These are phyloP conservation scores for Conus betulinus DNA, from an alignment of 1,140 invertebrate species.

Conservation along the genomic window DNA sequence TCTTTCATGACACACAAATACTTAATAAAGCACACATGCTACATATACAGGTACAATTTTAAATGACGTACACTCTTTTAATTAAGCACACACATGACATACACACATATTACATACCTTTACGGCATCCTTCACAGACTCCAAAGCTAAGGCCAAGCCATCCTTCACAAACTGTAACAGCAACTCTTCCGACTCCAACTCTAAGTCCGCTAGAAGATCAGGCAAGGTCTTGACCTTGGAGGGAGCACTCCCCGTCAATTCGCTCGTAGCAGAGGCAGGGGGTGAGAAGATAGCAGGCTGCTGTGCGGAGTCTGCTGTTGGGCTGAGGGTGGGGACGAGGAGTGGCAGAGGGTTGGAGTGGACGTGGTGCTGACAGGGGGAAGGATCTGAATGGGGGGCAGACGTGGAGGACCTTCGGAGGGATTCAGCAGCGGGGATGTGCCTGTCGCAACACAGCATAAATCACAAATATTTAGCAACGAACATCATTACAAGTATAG, in stretches of 20 bases:
- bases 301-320: constrained; percentile 13
- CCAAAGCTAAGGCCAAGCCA: constrained; percentile 15
- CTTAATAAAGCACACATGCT: too few species aligned
- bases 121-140: constrained; percentile 28
- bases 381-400: constrained; percentile 50
- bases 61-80: too few species aligned
- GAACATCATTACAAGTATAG: background rate
- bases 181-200: constrained; percentile 33
- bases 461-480: background rate
- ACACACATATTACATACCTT: background rate
- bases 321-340: constrained; percentile 48
- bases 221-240: constrained; percentile 12
- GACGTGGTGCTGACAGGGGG: constrained; percentile 52
- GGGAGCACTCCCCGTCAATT: background rate
- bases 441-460: background rate
- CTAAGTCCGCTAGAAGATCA: constrained; percentile 24
- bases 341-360: constrained; percentile 57
- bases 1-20: too few species aligned
- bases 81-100: too few species aligned
- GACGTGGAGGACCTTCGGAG: constrained; percentile 50
- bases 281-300: constrained; percentile 14
- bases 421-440: constrained; percentile 49
- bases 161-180: constrained; percentile 40
- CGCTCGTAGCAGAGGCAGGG: background rate
- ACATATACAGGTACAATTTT: too few species aligned